Conservation (phyloP, 30 jellyfish, hydroid and myxozoan genomes). For the Mastigias papua region DNA sequence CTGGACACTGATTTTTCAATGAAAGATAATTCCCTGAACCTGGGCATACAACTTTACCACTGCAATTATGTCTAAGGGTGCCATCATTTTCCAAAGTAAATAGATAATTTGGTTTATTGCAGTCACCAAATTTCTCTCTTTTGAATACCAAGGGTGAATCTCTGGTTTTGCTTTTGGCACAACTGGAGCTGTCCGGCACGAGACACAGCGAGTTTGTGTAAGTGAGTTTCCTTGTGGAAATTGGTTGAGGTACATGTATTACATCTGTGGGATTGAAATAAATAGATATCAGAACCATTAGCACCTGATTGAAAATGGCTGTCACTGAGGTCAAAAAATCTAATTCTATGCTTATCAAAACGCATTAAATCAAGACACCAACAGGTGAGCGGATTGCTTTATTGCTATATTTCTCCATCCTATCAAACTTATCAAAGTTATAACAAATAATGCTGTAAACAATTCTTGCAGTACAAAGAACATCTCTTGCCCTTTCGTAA, state of each 20-base stretch:
- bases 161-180: slow-evolving; percentile 71
- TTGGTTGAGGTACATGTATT: slow-evolving; percentile 56
- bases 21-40: slow-evolving; percentile 19
- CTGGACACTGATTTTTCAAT: slow-evolving; percentile 40
- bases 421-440: too few species aligned
- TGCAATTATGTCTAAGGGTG: slow-evolving; percentile 82
- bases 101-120: slow-evolving; percentile 67
- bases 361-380: too few species aligned
- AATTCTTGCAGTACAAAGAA: too few species aligned
- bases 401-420: too few species aligned
- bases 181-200: slow-evolving; percentile 49
- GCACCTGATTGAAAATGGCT: not conserved
- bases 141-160: slow-evolving; percentile 65
- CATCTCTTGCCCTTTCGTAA: too few species aligned
- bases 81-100: slow-evolving; percentile 86
- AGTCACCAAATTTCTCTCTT: slow-evolving; percentile 65
- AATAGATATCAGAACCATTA: too few species aligned
- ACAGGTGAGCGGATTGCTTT: too few species aligned
- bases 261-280: slow-evolving; percentile 8
- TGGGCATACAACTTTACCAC: slow-evolving; percentile 89
- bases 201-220: slow-evolving; percentile 74
- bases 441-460: too few species aligned
- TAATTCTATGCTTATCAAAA: too few species aligned
- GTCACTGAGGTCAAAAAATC: not conserved
- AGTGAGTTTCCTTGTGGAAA: slow-evolving; percentile 67